Evolutionary conservation across 1,140 invertebrate species (phyloP).

Genomic region (Melitaea cinxia): DNA sequence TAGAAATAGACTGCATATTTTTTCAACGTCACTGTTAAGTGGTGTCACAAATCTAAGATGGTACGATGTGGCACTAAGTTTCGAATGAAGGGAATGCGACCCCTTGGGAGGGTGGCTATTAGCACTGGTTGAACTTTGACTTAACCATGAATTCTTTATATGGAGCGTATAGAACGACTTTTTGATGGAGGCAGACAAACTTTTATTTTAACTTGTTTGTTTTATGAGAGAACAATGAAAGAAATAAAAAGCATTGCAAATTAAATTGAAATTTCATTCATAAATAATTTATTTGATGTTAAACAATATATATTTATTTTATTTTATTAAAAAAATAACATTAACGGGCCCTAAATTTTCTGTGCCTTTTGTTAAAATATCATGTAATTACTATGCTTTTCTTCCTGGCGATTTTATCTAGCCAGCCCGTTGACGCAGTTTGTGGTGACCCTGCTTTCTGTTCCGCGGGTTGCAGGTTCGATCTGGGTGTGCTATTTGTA

Average conservation of each 20-base stretch:
- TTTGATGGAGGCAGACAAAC: conserved; percentile 19
- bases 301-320: too few species aligned
- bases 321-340: too few species aligned
- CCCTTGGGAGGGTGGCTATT: conserved; percentile 67
- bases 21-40: conserved; percentile 59
- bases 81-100: conserved; percentile 62
- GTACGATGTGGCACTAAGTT: conserved; percentile 77
- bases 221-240: neutral
- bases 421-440: too few species aligned
- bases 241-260: neutral
- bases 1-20: conserved; percentile 40
- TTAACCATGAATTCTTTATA: conserved; percentile 57
- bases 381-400: too few species aligned
- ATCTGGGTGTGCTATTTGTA: too few species aligned
- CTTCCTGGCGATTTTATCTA: too few species aligned
- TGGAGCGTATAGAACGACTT: conserved; percentile 42
- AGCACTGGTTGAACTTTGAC: conserved; percentile 74
- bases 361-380: too few species aligned
- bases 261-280: neutral
- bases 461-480: too few species aligned
- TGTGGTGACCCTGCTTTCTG: too few species aligned
- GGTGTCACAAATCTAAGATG: conserved; percentile 75
- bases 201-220: neutral
- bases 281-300: too few species aligned
- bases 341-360: too few species aligned